Evolutionary conservation across 1,140 invertebrate species (phyloP), one percentile per base, ranked within the genome.

Genomic region (Drosophila azteca): DNA sequence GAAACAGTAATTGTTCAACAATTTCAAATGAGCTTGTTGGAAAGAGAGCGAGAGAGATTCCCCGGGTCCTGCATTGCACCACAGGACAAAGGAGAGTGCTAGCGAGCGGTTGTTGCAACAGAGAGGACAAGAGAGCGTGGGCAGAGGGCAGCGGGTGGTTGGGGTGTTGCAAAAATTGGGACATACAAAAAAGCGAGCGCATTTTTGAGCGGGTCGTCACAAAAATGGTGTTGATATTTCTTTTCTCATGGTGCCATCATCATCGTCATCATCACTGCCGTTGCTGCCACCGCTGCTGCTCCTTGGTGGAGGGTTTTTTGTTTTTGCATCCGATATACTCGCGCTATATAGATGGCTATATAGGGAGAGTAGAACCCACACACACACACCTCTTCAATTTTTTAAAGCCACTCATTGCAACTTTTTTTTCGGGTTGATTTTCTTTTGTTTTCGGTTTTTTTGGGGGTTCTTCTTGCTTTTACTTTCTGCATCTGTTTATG

Each of bases 181-280:
- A 79, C 80, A 84, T 20, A 20, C 17, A 84, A 83, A 84, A 55
- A 69, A 72, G 62, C 48, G 65, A 80, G 9, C 58, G 61, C 61
- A 35, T 64, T 22, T 20, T 49, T 41, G 54, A 79, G 74, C 80
- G 43, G 79, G 79, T 26, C 24, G 24, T 26, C 24, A 26, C 4
- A 26, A 26, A 26, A 26, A 26, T 26, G 24, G 24, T 70, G 79
- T 82, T 82, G 75, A 83, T 79, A 76, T 52, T 15, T 67, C 35
- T 39, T 39, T 83, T 79, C 80, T 76, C 71, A 61, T 64, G 62
- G 66, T 78, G 68, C 51, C 71, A 51, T 41, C 51, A 52, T 59
- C 44, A 55, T 43, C 72, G 46, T 20, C 58, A n/a, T 20, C 50
- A 39, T 39, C 20, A 20, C 1, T 20, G 22, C n/a, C 51, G 55